Conservation (phyloP, 2,113 vertebrate species). For the Pyrgilauda ruficollis region DNA sequence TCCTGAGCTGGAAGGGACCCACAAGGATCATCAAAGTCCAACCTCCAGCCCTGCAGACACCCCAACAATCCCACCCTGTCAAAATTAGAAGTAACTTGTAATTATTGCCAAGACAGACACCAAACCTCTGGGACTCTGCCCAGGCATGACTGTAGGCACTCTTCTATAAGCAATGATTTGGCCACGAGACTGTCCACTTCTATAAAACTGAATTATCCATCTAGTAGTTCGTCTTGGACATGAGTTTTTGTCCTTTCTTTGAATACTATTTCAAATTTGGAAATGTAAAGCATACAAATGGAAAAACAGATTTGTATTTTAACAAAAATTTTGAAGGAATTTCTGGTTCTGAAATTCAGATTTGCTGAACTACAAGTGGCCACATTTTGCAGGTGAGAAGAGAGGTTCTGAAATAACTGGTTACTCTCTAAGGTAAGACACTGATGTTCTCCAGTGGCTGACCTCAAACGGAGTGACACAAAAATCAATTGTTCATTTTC, state of each 20-base stretch:
- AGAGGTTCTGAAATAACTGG: not conserved
- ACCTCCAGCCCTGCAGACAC: not conserved
- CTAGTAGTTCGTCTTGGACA: not conserved
- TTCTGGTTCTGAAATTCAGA: not conserved
- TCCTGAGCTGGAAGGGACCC: not conserved
- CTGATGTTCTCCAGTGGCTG: not conserved
- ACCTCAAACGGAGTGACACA: not conserved
- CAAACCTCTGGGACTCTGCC: not conserved
- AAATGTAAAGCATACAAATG: not conserved
- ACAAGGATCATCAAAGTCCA: not conserved
- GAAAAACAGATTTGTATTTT: not conserved
- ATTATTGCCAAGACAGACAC: not conserved
- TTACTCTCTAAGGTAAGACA: not conserved
- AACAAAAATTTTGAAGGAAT: not conserved
- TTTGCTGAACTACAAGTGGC: not conserved
- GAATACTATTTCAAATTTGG: not conserved
- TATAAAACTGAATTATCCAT: not conserved
- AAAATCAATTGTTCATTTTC: not conserved
- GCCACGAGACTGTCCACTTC: not conserved
- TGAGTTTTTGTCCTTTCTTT: not conserved
- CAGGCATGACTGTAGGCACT: not conserved
- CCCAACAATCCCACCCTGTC: not conserved
- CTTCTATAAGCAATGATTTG: not conserved
- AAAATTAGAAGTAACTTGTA: not conserved
- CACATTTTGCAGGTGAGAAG: not conserved